A percentile compares a stretch with the other conserved stretches of the same genome.
Conservation (phyloP, 2,113 vertebrate species). For the Oreochromis spilurus region DNA sequence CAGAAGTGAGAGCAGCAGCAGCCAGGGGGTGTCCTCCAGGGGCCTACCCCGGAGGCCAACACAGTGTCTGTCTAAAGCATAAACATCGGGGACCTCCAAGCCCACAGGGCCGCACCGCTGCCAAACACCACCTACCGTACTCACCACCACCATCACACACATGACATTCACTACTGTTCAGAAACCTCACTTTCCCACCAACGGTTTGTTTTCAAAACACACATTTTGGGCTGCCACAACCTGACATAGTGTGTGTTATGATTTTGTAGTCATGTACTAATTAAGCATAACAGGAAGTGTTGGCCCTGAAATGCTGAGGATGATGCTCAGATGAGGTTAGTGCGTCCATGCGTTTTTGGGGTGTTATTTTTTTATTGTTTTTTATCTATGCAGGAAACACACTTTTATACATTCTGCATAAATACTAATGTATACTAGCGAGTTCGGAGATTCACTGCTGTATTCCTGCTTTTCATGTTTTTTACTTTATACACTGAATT, state of each 20-base stretch:
- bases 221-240: conserved; percentile 32
- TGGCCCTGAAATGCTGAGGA: conserved; percentile 24
- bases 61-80: conserved; percentile 65
- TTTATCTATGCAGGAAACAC: not conserved
- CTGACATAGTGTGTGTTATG: conserved; percentile 51
- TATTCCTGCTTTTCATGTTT: not conserved
- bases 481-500: not conserved
- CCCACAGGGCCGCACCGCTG: conserved; percentile 13
- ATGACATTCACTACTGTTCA: conserved; percentile 18
- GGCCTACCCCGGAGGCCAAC: conserved; percentile 52
- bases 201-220: conserved; percentile 50
- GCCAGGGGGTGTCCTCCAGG: conserved; percentile 30
- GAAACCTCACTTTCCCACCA: conserved; percentile 17
- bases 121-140: conserved; percentile 35
- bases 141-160: not conserved
- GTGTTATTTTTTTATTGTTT: not conserved
- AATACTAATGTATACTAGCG: not conserved
- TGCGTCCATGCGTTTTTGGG: not conserved
- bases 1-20: conserved; percentile 32
- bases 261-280: conserved; percentile 56
- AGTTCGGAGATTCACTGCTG: not conserved
- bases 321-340: conserved; percentile 13
- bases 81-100: conserved; percentile 62
- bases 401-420: not conserved
- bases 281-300: conserved; percentile 57